These are phyloP conservation scores for Passerina amoena DNA, from an alignment of 2,113 vertebrate species.

Conservation along the genomic window DNA sequence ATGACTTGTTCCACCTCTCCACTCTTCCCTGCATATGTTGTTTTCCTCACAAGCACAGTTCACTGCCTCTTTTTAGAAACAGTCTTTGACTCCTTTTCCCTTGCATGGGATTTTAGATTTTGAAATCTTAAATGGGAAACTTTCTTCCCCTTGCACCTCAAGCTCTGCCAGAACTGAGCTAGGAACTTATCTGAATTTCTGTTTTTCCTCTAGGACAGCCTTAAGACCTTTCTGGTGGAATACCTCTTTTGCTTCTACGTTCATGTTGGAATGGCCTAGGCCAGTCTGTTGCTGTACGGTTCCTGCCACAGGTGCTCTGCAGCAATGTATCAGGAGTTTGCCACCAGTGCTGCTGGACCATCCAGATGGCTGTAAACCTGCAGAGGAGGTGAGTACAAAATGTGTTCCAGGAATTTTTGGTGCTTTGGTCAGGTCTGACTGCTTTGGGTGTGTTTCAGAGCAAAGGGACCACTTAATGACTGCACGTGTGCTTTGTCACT, in stretches of 20 bases:
- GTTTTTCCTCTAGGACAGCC: constrained; percentile 21
- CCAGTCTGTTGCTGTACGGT: not conserved
- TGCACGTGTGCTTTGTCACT: not conserved
- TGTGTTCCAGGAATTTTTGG: not conserved
- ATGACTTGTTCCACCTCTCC: constrained; percentile 59
- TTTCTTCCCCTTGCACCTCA: not conserved
- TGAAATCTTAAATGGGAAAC: not conserved
- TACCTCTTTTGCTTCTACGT: not conserved
- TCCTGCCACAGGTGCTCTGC: not conserved
- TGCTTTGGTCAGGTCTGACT: not conserved
- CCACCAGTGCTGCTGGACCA: not conserved
- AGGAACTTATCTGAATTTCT: not conserved
- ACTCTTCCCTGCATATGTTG: constrained; percentile 43
- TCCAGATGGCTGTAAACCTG: constrained; percentile 53
- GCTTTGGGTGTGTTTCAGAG: not conserved
- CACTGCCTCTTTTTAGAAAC: constrained; percentile 46
- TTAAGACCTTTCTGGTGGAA: constrained; percentile 2
- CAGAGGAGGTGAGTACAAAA: constrained; percentile 49
- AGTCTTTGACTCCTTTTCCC: constrained; percentile 2
- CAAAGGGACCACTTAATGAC: not conserved
- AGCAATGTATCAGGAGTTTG: not conserved
- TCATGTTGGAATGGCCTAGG: not conserved
- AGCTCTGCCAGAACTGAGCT: not conserved
- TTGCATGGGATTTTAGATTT: not conserved
- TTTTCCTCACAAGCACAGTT: constrained; percentile 42